phyloP scores from a whole-genome alignment of 1,140 invertebrate species.

The Drosophila kohkoa region DNA sequence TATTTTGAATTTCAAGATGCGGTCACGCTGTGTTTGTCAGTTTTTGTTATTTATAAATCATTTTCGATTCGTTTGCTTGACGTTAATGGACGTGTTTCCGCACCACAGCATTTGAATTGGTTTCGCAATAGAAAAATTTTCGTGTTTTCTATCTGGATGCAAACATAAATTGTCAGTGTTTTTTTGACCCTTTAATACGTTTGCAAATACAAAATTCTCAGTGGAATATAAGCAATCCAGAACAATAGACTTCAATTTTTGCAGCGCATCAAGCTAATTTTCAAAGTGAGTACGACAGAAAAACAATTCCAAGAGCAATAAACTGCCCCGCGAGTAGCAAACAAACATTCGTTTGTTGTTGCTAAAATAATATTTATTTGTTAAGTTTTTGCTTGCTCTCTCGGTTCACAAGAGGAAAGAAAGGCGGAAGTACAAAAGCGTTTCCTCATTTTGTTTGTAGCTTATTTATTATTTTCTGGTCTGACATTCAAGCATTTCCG shows the following conservation, averaged over 20 bases:
- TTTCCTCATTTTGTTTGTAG: constrained; percentile 64
- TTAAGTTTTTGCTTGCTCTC: not conserved
- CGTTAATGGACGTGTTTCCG: constrained; percentile 70
- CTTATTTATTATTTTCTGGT: constrained; percentile 18
- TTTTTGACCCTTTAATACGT: constrained; percentile 38
- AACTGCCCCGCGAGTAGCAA: constrained; percentile 7
- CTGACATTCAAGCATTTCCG: constrained; percentile 52
- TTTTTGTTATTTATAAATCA: constrained; percentile 72
- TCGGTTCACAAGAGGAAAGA: constrained; percentile 22
- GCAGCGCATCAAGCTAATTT: constrained; percentile 40
- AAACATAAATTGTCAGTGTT: constrained; percentile 68
- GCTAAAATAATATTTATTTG: constrained; percentile 14
- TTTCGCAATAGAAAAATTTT: constrained; percentile 79
- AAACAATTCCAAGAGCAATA: not conserved
- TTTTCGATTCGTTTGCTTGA: constrained; percentile 76
- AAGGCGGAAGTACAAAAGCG: constrained; percentile 65
- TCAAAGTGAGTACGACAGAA: constrained; percentile 58
- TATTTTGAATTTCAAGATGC: not conserved
- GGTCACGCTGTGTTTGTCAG: constrained; percentile 22
- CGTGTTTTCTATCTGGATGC: constrained; percentile 74
- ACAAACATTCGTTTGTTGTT: constrained; percentile 18
- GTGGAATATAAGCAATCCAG: constrained; percentile 54
- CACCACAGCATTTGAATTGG: constrained; percentile 67
- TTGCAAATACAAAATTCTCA: constrained; percentile 73
- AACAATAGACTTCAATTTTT: constrained; percentile 43